Conservation (phyloP, 2,797 vertebrate species). For the Chiroxiphia lanceolata region DNA sequence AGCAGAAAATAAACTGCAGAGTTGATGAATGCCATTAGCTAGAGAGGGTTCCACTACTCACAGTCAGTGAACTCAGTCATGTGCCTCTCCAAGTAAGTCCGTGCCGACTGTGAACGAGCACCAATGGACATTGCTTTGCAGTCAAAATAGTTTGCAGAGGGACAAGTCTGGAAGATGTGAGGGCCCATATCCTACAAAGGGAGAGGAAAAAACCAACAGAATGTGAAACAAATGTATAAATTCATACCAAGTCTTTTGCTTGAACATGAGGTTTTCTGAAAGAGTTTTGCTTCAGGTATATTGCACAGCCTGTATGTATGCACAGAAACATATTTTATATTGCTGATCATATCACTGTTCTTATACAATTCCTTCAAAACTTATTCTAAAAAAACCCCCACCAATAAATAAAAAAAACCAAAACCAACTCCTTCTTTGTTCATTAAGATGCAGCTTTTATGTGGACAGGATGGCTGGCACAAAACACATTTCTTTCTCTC, state of each 20-base stretch:
- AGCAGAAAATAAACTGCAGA: not conserved
- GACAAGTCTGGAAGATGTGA: slow-evolving; percentile 98
- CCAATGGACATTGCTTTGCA: slow-evolving; percentile 99
- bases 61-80: slow-evolving; percentile 92
- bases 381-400: not conserved
- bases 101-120: slow-evolving; percentile 94
- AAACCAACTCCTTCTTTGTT: not conserved
- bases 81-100: slow-evolving; percentile 94
- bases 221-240: not conserved
- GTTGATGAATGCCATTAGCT: accelerated
- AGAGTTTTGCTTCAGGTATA: not conserved
- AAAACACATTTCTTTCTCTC: not conserved
- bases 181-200: slow-evolving; percentile 91
- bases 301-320: not conserved
- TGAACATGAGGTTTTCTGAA: not conserved
- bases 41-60: slow-evolving; percentile 70
- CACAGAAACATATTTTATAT: not conserved
- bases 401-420: not conserved
- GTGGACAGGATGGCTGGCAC: not conserved
- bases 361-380: not conserved
- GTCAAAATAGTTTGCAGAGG: slow-evolving; percentile 97
- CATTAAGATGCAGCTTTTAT: not conserved
- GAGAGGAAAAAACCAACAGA: not conserved
- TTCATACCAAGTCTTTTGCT: not conserved
- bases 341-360: not conserved